Base-by-base conservation (phyloP, 1,140 invertebrate species). In the Holotrichia oblita region DNA sequence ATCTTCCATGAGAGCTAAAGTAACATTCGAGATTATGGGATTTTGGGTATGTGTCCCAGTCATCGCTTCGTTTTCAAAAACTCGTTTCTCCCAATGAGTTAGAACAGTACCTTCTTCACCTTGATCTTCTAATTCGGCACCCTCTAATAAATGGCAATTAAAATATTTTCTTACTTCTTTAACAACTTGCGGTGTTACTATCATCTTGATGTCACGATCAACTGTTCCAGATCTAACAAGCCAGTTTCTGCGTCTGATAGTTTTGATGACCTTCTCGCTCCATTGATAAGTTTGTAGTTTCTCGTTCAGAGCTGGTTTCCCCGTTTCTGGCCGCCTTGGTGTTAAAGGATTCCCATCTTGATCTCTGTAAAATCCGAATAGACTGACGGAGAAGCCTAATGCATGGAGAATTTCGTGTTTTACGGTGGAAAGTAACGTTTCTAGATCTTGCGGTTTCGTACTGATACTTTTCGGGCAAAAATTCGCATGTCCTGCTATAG, bases 31-130 rank as follows among this genome's bases (percentile, higher is more conserved):
- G 86, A 99, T 99, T 0, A 99, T 96, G 0, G 98, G 97, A 89
- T 99, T 98, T 88, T 99, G 98, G 0, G 98, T 99, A 85, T 99
- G 98, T 0, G 98, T 99, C 0, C 98, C 98, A 0, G 98, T 99
- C 98, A 99, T 99, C 0, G 97, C 98, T 90, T 99, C 98, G 89
- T 99, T 99, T 95, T 98, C 98, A 87, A 99, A 98, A 8, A 99
- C 93, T 76, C 98, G 87, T 85, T 99, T 99, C 87, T 99, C 98
- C 98, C 98, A 99, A 86, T 99, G 98, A 0, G 98, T 99, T 9
- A 99, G 88, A 0, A 95, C 94, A 0, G 98, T 99, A 9, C 98
- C 98, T 83, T 99, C 96, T 79, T 96, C 96, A 0, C 98, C 98
- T 89, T 99, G 98, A 88, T 99, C 97, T 89, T 99, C 98, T 42